Conservation (phyloP, 1,140 invertebrate genomes). For the Plutomurus gul region DNA sequence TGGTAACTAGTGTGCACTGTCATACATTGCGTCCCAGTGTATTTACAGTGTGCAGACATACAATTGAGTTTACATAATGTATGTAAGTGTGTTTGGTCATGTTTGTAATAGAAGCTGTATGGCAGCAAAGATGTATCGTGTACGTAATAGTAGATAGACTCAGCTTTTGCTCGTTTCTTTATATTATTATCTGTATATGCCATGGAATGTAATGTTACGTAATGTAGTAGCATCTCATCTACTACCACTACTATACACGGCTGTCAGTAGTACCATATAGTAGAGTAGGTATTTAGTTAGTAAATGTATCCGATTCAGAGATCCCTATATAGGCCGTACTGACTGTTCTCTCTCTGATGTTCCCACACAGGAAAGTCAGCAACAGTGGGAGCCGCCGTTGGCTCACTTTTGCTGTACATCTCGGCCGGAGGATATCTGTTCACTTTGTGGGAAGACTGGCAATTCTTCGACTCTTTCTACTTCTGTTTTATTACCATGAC, state of each 20-base stretch:
- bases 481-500: conserved; percentile 95
- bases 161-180: conserved; percentile 19
- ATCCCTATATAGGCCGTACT: background rate
- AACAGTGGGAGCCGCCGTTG: conserved; percentile 64
- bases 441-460: conserved; percentile 83
- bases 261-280: conserved; percentile 5
- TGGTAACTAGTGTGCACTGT: background rate
- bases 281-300: background rate
- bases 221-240: too few species aligned
- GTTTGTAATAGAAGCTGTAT: background rate
- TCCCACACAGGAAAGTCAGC: conserved; percentile 48
- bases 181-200: background rate
- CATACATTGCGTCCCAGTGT: too few species aligned
- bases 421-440: conserved; percentile 66
- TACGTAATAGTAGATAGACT: too few species aligned
- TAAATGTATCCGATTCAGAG: background rate
- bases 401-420: conserved; percentile 75
- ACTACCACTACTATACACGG: too few species aligned
- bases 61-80: too few species aligned
- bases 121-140: background rate
- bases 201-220: background rate
- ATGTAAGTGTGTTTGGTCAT: background rate
- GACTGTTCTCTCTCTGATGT: background rate
- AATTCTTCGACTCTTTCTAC: conserved; percentile 90
- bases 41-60: too few species aligned